Base-by-base conservation (phyloP, 2,113 vertebrate species). In the Anthoscopus minutus region DNA sequence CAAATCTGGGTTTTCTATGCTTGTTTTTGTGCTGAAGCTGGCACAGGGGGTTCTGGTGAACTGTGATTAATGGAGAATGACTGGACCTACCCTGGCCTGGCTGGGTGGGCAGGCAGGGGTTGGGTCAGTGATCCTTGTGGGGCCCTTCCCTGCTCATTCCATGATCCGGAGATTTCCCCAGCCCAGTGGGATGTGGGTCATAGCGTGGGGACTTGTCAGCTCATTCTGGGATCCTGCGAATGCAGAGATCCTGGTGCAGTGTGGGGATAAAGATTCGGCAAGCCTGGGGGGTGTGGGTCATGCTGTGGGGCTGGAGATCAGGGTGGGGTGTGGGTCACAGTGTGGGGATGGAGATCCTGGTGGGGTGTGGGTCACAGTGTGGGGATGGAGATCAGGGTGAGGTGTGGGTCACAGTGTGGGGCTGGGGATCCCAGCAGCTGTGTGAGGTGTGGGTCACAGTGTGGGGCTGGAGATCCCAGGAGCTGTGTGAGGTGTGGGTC, bases 61-160 rank as follows among this genome's bases (percentile, higher is more conserved):
- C 25, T 10, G 5, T 56, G 86, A 38, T 57, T 74, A 21, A 27
- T 7, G 44, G 51, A 27, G 60, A 27, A 38, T 0, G 8, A 20
- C 37, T n/a, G 71, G 62, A 31, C 19, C 24, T 15, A 51, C 31
- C 11, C 9, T 20, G 51, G 28, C 5, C 15, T 4, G 3, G 14
- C 5, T 47, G 40, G 16, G n/a, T 35, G 40, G 28, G 58, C 40
- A 15, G 50, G 22, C 21, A 8, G n/a, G 33, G 23, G 2, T 3
- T 15, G 40, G 5, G 6, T 8, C 1, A 0, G 5, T 5, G 60
- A 47, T 9, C 50, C 50, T 8, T 5, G 42, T 9, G 50, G 50
- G 42, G 42, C 12, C 15, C 9, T 47, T 73, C 69, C 50, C 50
- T 14, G 35, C 42, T 48, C 23, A 11, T 81, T 8, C 47, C 1